Base-by-base conservation (phyloP, 23 tunicate species). In the Phallusia fumigata region DNA sequence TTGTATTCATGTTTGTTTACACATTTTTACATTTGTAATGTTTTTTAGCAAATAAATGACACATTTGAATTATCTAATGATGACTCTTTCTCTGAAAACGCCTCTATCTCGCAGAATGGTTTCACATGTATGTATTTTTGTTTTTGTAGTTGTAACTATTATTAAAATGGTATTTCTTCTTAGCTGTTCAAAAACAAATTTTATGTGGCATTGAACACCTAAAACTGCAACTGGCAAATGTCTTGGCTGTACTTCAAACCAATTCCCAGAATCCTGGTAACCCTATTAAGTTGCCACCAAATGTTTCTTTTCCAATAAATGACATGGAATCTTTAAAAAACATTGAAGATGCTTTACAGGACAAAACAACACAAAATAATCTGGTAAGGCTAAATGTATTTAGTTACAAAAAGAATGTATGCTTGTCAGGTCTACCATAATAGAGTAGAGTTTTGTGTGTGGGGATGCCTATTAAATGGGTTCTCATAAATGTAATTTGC, bases 121-220 rank as follows among this genome's bases (percentile, higher is more conserved):
- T 26, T 6, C 74, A 65, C 74, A 65, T 28, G 74, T 65, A 65
- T 65, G 74, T 65, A 28, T 30, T 65, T 65, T 65, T 65, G 74
- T 65, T 65, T 65, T 5, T 65, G 74, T 12, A 65, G 74, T 65
- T 65, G 74, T 65, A 65, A 5, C 12, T 65, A 2, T 6, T 26
- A 26, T 6, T 65, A 5, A 65, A 28, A 65, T 6, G 8, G 8
- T 65, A 5, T 65, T 11, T 65, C 3, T 65, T 65, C 3, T 65
- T 65, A 65, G 74, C 74, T 65, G 74, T 30, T 65, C 31, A 26
- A 65, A 65, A 65, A 65, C 74, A 65, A 65, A 65, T 40, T 40
- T 10, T 40, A 40, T 40, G 47, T 40, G 47, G 47, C 47, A 40
- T 40, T 40, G 47, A 40, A 40, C 47, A 40, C 10, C 8, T 40